Evolutionary conservation across 2,888 invertebrate species (phyloP).

Genomic region (Drosophila melanosoma): DNA sequence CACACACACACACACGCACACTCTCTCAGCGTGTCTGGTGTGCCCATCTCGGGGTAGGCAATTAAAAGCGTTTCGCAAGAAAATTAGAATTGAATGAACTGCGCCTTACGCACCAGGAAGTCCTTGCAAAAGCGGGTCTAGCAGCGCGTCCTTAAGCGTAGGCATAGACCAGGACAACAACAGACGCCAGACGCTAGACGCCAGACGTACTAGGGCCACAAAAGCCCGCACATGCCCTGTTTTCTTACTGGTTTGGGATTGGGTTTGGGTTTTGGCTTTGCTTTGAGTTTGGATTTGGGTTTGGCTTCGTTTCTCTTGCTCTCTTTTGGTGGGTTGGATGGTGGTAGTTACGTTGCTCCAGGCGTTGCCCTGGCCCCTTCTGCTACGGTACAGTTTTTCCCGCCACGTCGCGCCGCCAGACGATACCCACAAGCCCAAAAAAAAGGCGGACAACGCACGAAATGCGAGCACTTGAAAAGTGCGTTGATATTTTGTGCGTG

Average conservation of each 20-base stretch:
- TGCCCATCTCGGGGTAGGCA: constrained; percentile 53
- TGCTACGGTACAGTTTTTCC: constrained; percentile 10
- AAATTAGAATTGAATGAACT: constrained; percentile 80
- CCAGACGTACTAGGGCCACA: constrained; percentile 34
- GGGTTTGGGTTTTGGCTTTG: constrained; percentile 6
- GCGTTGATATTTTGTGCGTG: constrained; percentile 73
- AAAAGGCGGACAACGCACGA: constrained; percentile 67
- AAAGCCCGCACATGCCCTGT: constrained; percentile 50
- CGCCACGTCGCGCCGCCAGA: constrained; percentile 74
- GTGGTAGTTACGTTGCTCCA: constrained; percentile 58
- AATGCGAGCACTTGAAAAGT: constrained; percentile 65
- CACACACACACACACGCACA: neutral
- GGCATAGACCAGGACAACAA: constrained; percentile 44
- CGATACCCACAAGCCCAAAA: constrained; percentile 72
- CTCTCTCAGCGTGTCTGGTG: neutral
- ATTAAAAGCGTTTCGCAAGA: constrained; percentile 71
- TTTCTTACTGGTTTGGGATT: constrained; percentile 25
- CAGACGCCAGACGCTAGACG: constrained; percentile 27
- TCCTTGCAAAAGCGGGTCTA: constrained; percentile 64
- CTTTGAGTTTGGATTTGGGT: constrained; percentile 4
- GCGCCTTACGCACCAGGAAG: constrained; percentile 80
- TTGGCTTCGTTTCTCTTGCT: constrained; percentile 10
- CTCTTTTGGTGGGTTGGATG: constrained; percentile 5
- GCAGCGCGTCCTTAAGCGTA: constrained; percentile 58
- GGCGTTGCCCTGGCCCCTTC: constrained; percentile 32